Evolutionary conservation across 2,113 vertebrate species (phyloP), one percentile per base, ranked within the genome.

Genomic region (Beaufortia kweichowensis): DNA sequence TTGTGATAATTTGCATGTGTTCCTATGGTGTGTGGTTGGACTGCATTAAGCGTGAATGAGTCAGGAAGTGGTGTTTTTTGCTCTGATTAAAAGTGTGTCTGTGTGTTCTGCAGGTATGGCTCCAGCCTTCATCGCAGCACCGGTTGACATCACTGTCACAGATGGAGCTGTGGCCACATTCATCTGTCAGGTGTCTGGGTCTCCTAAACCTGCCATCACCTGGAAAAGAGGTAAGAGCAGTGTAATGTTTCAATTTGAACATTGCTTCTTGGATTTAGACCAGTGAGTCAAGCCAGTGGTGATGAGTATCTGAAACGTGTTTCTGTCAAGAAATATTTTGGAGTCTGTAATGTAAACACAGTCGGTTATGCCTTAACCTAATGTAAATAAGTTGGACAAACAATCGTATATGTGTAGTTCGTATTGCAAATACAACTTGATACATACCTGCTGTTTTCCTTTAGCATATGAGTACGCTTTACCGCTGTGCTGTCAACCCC

Each of bases 161-260:
- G 94, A 97, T 17, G 94, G 96, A 0, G 92, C 91, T 79, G 88
- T 84, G 0, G 94, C 95, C 0, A 48, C 90, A 31, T 93, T 98
- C 65, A 88, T 80, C 75, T 98, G 97, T n/a, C 91, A 94, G 71
- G 93, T 95, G 5, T 94, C 92, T 0, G 96, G 97, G 19, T 95
- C 95, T 29, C 96, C 97, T 23, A 95, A 92, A 55, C 94, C 97
- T 0, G 91, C 95, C 84, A 92, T 98, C 85, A 91, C 90, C 0
- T 98, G 97, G 97, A 96, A 87, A 83, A 96, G 86, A 95, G 96
- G 96, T 95, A 91, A 55, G 48, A 21, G 48, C 9, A 53, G 9
- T 53, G 48, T n/a, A 1, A 50, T 50, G 17, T 50, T 50, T 50
- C 19, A 43, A 33, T 53, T 33, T 24, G 21, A 12, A 6, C 21